Evolutionary conservation across 2,888 invertebrate genomes (phyloP), one percentile per base, ranked within the genome.

Genomic region (Prostheceraeus crozeri): DNA sequence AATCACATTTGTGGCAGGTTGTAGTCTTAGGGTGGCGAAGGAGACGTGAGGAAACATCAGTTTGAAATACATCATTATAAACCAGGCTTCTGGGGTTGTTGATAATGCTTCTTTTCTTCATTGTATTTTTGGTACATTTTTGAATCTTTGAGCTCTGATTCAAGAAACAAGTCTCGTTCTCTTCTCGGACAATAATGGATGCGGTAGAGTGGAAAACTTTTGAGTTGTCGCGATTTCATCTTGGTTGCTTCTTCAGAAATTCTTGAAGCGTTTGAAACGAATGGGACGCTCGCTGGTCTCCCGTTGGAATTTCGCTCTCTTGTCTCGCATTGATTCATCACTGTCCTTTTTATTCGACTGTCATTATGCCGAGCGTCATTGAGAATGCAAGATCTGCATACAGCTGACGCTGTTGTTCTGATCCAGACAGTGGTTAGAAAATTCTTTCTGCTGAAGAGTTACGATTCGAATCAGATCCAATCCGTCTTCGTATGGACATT

Each of bases 1-100:
- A 30, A 48, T 48, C 48, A 48, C 14, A 48, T 25, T 25, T 48
- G 25, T 48, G 23, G 28, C 23, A 48, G 25, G 23, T 48, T 28
- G 23, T 21, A 30, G 48, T 48, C 48, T 48, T 48, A 48, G 28
- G 48, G 25, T 48, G 48, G n/a, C 27, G 25, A 48, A 48, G 28
- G 28, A 25, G 23, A 16, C 25, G 23, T 10, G 10, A 8, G n/a
- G 10, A 10, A 33, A 33, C 8, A 33, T 33, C 33, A 10, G 10
- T 33, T 33, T 33, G 33, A 10, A 33, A 8, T 33, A 33, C 8
- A 33, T 33, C 8, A n/a, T 33, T 10, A n/a, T 33, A 33, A 8
- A 33, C n/a, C 8, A 11, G 23, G n/a, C 23, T 19, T 48, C 21
- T 4, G 28, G 19, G 48, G 48, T 48, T 25, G 23, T 48, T 25